Conservation (phyloP, 2,113 vertebrate species). For the Lucifuga dentata region DNA sequence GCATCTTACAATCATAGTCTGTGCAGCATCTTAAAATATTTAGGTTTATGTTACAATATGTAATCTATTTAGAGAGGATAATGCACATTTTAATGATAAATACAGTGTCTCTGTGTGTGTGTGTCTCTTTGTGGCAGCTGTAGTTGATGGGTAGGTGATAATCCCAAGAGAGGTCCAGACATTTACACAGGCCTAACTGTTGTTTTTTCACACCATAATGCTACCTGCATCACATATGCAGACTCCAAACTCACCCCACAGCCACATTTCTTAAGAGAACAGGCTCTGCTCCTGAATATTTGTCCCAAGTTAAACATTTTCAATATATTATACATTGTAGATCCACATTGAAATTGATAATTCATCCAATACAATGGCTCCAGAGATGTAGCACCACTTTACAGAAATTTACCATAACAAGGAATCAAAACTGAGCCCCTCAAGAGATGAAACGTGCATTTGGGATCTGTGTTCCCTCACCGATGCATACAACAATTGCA, state of each 20-base stretch:
- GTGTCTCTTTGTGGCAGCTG: constrained; percentile 23
- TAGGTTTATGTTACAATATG: background rate
- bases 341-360: constrained; percentile 42
- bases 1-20: constrained; percentile 1
- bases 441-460: constrained; percentile 58
- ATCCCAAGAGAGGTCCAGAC: constrained; percentile 71
- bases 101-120: constrained; percentile 41
- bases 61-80: constrained; percentile 10
- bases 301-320: constrained; percentile 26
- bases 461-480: constrained; percentile 66
- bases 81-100: constrained; percentile 31
- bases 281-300: constrained; percentile 19
- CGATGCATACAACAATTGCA: constrained; percentile 64
- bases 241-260: constrained; percentile 62
- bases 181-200: constrained; percentile 81
- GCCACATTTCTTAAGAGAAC: constrained; percentile 43
- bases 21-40: constrained; percentile 17
- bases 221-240: constrained; percentile 83
- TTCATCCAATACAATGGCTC: constrained; percentile 59
- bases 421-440: constrained; percentile 61
- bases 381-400: constrained; percentile 59
- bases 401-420: constrained; percentile 74
- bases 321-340: constrained; percentile 42
- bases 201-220: constrained; percentile 82
- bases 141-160: constrained; percentile 77